Base-by-base conservation (phyloP, 2,797 vertebrate genomes). In the Graptemys geographica region DNA sequence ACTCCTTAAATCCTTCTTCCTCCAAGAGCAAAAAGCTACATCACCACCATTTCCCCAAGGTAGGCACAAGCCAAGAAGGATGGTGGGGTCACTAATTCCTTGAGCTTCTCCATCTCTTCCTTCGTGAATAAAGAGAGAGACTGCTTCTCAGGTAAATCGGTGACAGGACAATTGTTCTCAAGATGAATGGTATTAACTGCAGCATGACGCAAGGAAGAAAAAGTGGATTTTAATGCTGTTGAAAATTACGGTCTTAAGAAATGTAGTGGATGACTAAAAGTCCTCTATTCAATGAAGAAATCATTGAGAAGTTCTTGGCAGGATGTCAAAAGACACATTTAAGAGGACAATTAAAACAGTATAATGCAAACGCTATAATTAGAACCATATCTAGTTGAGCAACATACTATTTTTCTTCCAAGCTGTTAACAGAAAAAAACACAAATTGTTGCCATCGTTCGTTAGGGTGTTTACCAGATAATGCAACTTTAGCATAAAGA, bases 341-440 rank as follows among this genome's bases (percentile, higher is more conserved):
- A 98, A 97, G 96, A 96, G 96, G 97, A 98, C 97, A 98, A 98
- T 98, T 98, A 98, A 98, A 98, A 98, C 53, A 87, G 93, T 95
- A 98, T 97, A 98, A 98, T 96, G 93, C 88, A 96, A 98, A 97
- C 41, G 3, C 96, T 98, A 98, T 98, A 98, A 98, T 98, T 98
- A 98, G 98, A 98, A 98, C 97, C 96, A 92, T 98, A 98, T 98
- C 96, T 97, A 86, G 88, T 92, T 95, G 97, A 97, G 96, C 96
- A 97, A 97, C 93, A 97, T 90, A 92, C 81, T 97, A 95, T 97
- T 98, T 98, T 95, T 96, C 94, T 96, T 97, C 92, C 86, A 97
- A 91, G 85, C 90, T 89, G 57, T 96, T 97, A 96, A 97, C 93
- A 86, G 69, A 94, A 97, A 92, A 97, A 98, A 98, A 95, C 92